Evolutionary conservation across 2,888 invertebrate species (phyloP), one percentile per base, ranked within the genome.

Genomic region (Drosophila rubida): DNA sequence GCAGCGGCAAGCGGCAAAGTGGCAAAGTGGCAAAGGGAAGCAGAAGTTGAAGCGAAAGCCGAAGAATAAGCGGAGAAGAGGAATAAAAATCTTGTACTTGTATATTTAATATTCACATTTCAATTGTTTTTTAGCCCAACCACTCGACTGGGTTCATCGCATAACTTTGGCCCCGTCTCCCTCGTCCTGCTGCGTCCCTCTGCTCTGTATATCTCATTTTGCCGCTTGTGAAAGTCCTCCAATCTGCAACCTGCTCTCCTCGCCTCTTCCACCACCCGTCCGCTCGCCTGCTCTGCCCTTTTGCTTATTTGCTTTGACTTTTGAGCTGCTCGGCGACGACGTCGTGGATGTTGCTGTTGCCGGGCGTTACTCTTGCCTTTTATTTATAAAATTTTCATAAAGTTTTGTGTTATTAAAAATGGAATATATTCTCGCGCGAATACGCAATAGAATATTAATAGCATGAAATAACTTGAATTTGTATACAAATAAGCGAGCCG

Each of bases 71-170:
- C n/a, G 19, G 16, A 25, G 39, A 2, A 19, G 19, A 19, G 25
- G 48, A 57, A 53, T 48, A 65, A 61, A 75, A 77, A 75, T 69
- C 79, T 69, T 78, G 54, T 80, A 66, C 80, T 85, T 71, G 67
- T 77, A 68, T 72, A 84, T 84, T 84, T 85, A 85, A 85, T 85
- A 84, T 84, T 84, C 83, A 84, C 79, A 83, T 83, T 84, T 79
- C 80, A 83, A 84, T 84, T 80, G 78, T 75, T 81, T 78, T 82
- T 73, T 64, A 60, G 51, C 57, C 53, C 51, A 46, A 53, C 50
- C 50, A 54, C 51, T 69, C 35, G 49, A 59, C 59, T 69, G 63
- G 55, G 39, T 53, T 70, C 67, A 60, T 67, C 60, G 70, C 74
- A 55, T 67, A 64, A 70, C 76, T 66, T 68, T 49, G 23, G 30